Percentiles rank a stretch among this genome's conserved stretches.
These are phyloP conservation scores for Stegophylla sp. DNA, from an alignment of 2,888 invertebrate genomes.

Conservation along the genomic window DNA sequence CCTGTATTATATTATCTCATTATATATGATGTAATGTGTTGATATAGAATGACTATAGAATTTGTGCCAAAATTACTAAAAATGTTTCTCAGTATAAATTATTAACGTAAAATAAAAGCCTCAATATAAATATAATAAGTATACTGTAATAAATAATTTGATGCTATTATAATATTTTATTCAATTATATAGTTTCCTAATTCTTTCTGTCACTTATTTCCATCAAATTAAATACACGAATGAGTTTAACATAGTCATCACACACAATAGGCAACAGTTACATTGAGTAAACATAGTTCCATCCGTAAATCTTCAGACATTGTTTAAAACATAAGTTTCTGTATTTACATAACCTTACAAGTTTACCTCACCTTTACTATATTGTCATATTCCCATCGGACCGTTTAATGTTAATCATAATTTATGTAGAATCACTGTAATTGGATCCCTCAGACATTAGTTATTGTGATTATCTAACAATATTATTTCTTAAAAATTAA, in stretches of 20 bases:
- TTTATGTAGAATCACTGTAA: constrained; percentile 28
- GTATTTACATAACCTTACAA: not conserved
- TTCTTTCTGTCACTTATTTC: constrained; percentile 20
- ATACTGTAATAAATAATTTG: not conserved
- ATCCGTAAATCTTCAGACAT: constrained; percentile 35
- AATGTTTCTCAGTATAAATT: not conserved
- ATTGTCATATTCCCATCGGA: constrained; percentile 14
- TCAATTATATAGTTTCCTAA: constrained; percentile 5
- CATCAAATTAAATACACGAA: constrained; percentile 15
- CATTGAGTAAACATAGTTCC: constrained; percentile 53
- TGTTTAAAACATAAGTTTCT: constrained; percentile 24
- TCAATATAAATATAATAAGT: not conserved
- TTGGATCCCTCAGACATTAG: not conserved
- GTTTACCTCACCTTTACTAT: not conserved
- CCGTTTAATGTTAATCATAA: constrained; percentile 14
- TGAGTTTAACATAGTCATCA: constrained; percentile 34
- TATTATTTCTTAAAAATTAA: not conserved
- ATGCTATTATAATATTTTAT: not conserved
- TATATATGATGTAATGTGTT: not conserved
- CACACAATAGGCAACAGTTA: constrained; percentile 44
- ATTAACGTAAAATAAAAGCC: not conserved
- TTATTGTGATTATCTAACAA: constrained; percentile 28
- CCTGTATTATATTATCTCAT: not conserved
- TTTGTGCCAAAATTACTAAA: not conserved
- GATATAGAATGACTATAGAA: not conserved